phyloP scores from a whole-genome alignment of 2,113 vertebrate genomes.

The Oncorhynchus mykiss region DNA sequence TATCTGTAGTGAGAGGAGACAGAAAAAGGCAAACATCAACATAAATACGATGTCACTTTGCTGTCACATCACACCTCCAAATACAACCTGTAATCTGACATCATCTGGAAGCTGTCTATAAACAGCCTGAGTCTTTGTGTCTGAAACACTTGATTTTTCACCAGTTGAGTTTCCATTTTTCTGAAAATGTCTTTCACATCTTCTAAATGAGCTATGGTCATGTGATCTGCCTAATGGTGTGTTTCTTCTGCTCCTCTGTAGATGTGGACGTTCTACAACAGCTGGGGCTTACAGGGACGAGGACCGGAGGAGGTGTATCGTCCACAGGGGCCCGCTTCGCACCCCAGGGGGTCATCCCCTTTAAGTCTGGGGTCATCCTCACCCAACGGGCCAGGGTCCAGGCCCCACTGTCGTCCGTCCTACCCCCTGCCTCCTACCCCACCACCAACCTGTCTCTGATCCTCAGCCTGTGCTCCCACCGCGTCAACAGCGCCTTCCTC shows the following conservation, averaged over 20 bases:
- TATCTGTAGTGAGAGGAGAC: neutral
- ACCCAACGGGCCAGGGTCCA: slow-evolving; percentile 84
- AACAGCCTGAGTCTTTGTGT: too few species aligned
- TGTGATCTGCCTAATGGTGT: neutral
- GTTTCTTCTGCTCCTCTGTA: slow-evolving; percentile 54
- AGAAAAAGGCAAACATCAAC: neutral
- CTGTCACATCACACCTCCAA: neutral
- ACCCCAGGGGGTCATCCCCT: slow-evolving; percentile 86
- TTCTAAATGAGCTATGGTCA: neutral
- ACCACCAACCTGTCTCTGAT: slow-evolving; percentile 82
- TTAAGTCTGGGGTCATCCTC: slow-evolving; percentile 90
- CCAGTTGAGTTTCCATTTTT: too few species aligned
- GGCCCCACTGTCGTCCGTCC: slow-evolving; percentile 73
- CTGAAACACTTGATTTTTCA: too few species aligned
- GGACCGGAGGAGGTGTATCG: slow-evolving; percentile 23
- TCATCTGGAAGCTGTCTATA: too few species aligned
- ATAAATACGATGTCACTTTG: neutral
- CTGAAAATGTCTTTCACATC: neutral
- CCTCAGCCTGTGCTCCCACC: slow-evolving; percentile 89
- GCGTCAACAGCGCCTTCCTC: slow-evolving; percentile 90
- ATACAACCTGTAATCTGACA: neutral
- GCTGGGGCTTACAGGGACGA: slow-evolving; percentile 85
- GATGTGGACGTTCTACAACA: slow-evolving; percentile 93
- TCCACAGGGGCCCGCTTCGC: slow-evolving; percentile 57
- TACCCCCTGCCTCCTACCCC: slow-evolving; percentile 71